Evolutionary conservation across 2,888 invertebrate genomes (phyloP).

Genomic region (Heliconius hortense): DNA sequence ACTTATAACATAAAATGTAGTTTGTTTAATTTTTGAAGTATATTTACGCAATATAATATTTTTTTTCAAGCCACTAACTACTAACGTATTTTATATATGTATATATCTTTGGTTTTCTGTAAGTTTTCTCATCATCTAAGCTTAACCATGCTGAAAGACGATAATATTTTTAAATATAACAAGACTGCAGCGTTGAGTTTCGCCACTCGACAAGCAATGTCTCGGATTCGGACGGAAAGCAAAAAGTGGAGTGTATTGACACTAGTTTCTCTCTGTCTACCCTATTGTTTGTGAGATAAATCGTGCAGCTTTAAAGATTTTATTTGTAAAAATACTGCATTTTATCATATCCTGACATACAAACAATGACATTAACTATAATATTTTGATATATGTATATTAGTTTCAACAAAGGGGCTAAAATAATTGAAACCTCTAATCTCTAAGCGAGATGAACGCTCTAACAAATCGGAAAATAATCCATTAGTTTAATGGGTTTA

Average conservation of each 20-base stretch:
- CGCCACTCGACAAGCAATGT: too few relatives aligned
- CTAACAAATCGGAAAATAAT: conserved; percentile 53
- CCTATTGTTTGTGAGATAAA: background rate
- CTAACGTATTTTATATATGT: too few relatives aligned
- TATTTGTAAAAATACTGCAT: background rate
- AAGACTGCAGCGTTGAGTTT: too few relatives aligned
- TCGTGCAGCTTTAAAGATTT: background rate
- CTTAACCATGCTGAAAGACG: too few relatives aligned
- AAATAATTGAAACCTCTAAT: conserved; percentile 44
- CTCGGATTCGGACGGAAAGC: too few relatives aligned
- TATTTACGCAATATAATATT: too few relatives aligned
- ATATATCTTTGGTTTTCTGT: too few relatives aligned
- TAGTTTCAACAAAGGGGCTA: conserved; percentile 19
- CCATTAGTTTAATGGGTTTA: conserved; percentile 45
- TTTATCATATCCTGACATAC: conserved; percentile 5
- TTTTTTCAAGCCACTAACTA: too few relatives aligned
- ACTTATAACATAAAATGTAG: conserved; percentile 27
- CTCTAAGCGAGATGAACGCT: conserved; percentile 51
- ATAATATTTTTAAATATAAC: too few relatives aligned
- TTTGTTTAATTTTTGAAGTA: background rate
- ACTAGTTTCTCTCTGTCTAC: too few relatives aligned
- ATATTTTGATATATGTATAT: background rate
- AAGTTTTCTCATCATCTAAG: too few relatives aligned
- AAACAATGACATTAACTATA: background rate
- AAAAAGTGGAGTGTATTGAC: too few relatives aligned